Conservation (phyloP, 2,113 vertebrate species). For the Meles meles region DNA sequence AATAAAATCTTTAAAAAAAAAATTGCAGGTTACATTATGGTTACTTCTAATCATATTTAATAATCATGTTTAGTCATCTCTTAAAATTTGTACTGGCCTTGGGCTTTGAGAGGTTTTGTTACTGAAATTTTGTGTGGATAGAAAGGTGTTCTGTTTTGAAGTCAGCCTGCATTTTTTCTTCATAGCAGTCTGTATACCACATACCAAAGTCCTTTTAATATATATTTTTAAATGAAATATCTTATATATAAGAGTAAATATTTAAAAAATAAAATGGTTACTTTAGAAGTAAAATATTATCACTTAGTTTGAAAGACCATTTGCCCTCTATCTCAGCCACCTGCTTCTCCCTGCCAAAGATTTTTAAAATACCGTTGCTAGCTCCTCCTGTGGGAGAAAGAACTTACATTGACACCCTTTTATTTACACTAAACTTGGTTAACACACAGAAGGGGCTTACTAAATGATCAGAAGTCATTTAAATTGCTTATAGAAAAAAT, state of each 20-base stretch:
- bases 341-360: not conserved
- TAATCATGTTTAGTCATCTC: not conserved
- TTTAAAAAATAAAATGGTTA: not conserved
- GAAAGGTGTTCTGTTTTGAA: constrained; percentile 25
- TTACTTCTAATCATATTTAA: not conserved
- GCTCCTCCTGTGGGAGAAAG: not conserved
- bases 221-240: not conserved
- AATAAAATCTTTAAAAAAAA: too few species aligned
- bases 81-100: not conserved
- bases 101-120: not conserved
- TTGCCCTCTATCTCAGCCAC: not conserved
- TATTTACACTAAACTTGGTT: constrained; percentile 12
- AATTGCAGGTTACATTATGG: not conserved
- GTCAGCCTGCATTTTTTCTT: not conserved
- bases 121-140: constrained; percentile 15
- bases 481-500: not conserved
- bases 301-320: constrained; percentile 5
- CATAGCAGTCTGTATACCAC: not conserved
- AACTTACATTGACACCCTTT: not conserved
- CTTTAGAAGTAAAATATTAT: constrained; percentile 8
- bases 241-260: not conserved
- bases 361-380: constrained; percentile 2
- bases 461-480: constrained; percentile 31
- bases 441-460: not conserved
- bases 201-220: not conserved